Evolutionary conservation across 2,113 vertebrate species (phyloP), one percentile per base, ranked within the genome.

Genomic region (Thamnaconus septentrionalis): DNA sequence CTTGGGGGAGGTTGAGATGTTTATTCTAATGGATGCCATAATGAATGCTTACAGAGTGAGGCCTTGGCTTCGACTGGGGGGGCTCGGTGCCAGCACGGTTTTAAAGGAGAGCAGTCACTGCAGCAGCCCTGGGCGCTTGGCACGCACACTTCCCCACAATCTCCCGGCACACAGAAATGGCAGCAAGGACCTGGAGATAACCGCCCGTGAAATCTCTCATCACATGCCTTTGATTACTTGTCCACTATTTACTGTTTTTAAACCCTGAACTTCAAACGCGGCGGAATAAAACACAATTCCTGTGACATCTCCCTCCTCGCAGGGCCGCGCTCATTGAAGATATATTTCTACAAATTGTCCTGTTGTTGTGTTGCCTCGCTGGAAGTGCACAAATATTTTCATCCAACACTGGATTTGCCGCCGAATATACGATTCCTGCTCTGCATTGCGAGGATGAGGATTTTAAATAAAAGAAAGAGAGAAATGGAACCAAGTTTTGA

Each of bases 1-100:
- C 87, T 78, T 69, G 71, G 79, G 88, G 84, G 87, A 85, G 88
- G 83, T 79, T 87, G 87, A 90, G 86, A 91, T 90, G 90, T 92
- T 92, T 92, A 87, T 90, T 90, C 84, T 91, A 93, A 93, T 92
- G 89, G 90, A 87, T 78, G 88, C 88, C 78, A 83, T 91, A 91
- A 92, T 91, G 90, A 90, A 88, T 87, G 89, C 86, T 82, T 85
- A 85, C 79, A 50, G 84, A 89, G 80, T 85, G 67, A 65, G 67
- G 78, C 84, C 85, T 89, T 84, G 76, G 89, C 89, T 89, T 84
- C 72, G 67, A 82, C 76, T 42, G 54, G 40, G 9, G 54, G 86
- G 88, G 84, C 87, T 88, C 78, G 47, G 75, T 87, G 91, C 90
- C 89, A 91, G 87, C 85, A 67, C 73, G 83, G 86, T 89, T 91